A percentile compares a stretch with the other conserved stretches of the same genome.
phyloP scores from a whole-genome alignment of 1,140 invertebrate species.

The Platyscapa corneri region DNA sequence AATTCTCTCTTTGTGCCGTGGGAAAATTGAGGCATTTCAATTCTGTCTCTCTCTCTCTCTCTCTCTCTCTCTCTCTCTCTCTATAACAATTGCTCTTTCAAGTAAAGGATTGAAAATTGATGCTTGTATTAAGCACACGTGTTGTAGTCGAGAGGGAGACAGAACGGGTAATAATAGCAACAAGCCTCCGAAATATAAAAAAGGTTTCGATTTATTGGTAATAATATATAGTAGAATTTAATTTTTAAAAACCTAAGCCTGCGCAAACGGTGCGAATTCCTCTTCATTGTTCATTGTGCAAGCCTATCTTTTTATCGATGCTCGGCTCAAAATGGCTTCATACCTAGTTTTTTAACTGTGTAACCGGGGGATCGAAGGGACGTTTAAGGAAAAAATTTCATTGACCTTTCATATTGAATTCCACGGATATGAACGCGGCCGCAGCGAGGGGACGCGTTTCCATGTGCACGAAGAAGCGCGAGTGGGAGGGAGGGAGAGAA shows the following conservation, averaged over 20 bases:
- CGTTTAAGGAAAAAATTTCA: slow-evolving; percentile 19
- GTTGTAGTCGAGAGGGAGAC: too few species aligned
- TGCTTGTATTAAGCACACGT: too few species aligned
- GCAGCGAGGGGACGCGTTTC: background rate
- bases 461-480: background rate
- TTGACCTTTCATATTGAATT: slow-evolving; percentile 26
- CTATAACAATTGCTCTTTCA: too few species aligned
- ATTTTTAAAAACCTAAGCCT: background rate
- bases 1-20: background rate
- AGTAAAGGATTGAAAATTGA: too few species aligned
- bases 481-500: background rate
- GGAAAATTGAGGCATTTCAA: background rate
- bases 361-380: background rate
- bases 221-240: background rate
- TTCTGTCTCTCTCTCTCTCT: background rate
- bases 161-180: too few species aligned
- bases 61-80: too few species aligned
- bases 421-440: background rate
- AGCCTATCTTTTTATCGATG: background rate
- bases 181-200: background rate
- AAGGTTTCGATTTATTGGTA: background rate
- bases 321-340: background rate
- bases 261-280: background rate
- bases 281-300: background rate
- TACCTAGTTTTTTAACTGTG: background rate